phyloP scores from a whole-genome alignment of 2,888 invertebrate species.

The Ypsolopha scabrella region DNA sequence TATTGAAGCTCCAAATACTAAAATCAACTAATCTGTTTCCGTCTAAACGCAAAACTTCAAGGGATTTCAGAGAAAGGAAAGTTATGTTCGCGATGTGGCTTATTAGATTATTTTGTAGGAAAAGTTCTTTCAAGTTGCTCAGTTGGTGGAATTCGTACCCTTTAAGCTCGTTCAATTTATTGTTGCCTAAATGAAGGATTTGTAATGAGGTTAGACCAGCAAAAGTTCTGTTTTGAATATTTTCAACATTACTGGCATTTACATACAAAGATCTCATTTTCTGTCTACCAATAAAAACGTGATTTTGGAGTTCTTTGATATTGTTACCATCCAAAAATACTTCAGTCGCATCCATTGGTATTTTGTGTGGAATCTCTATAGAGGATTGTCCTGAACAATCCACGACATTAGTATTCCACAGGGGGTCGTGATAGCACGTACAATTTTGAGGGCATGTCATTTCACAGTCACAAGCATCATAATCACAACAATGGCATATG shows the following conservation, averaged over 20 bases:
- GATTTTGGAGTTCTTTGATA: constrained; percentile 84
- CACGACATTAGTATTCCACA: constrained; percentile 93
- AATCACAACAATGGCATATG: constrained; percentile 95
- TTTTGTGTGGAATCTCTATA: constrained; percentile 82
- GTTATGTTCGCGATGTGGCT: constrained; percentile 84
- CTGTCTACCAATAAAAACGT: constrained; percentile 91
- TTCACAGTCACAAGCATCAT: constrained; percentile 96
- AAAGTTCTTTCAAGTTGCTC: constrained; percentile 82
- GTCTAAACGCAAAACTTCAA: constrained; percentile 84
- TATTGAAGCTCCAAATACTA: constrained; percentile 81
- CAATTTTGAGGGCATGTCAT: constrained; percentile 96
- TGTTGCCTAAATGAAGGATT: constrained; percentile 87
- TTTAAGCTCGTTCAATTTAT: constrained; percentile 81
- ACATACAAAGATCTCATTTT: constrained; percentile 89
- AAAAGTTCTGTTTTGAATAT: constrained; percentile 92
- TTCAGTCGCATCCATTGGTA: constrained; percentile 96
- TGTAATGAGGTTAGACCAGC: constrained; percentile 84
- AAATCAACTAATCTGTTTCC: constrained; percentile 86
- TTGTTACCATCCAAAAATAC: constrained; percentile 93
- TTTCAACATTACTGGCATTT: constrained; percentile 86
- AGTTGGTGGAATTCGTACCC: constrained; percentile 89
- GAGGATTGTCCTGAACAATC: constrained; percentile 88
- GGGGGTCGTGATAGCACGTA: constrained; percentile 94
- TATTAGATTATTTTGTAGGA: constrained; percentile 87
- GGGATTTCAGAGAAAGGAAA: constrained; percentile 79